phyloP scores from a whole-genome alignment of 2,797 vertebrate species.

The Xenops minutus region DNA sequence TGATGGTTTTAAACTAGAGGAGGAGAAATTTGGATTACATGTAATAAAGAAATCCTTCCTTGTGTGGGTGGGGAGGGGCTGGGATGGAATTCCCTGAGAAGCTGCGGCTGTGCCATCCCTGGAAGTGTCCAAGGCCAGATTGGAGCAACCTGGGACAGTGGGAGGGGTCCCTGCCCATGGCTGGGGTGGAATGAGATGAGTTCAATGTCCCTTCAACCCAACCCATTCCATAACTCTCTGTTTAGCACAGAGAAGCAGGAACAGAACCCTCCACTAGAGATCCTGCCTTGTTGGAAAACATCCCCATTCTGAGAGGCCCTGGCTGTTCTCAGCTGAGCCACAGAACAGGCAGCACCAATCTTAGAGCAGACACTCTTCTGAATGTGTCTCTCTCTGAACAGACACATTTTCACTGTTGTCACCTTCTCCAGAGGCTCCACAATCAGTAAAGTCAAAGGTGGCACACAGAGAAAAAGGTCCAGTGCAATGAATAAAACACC shows the following conservation, averaged over 20 bases:
- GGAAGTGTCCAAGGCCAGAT: neutral
- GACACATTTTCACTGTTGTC: neutral
- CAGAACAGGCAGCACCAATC: neutral
- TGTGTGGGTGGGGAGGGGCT: fast-evolving
- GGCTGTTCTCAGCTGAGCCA: neutral
- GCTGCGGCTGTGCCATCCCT: neutral
- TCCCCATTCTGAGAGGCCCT: neutral
- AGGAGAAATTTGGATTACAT: neutral
- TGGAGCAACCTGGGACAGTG: neutral
- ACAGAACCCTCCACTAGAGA: neutral
- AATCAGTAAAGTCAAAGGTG: neutral
- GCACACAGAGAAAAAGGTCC: neutral
- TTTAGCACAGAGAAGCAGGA: neutral
- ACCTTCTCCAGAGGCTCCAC: neutral
- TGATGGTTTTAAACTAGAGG: neutral
- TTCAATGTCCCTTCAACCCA: neutral
- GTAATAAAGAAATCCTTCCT: neutral
- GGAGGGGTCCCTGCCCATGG: neutral
- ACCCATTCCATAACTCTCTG: neutral
- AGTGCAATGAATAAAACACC: no score
- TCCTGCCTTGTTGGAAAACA: neutral
- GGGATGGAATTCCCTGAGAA: neutral
- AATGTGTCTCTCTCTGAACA: neutral
- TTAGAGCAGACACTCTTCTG: neutral
- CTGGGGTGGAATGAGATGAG: neutral